Conservation (phyloP, 2,113 vertebrate species). For the Antechinus stuartii region DNA sequence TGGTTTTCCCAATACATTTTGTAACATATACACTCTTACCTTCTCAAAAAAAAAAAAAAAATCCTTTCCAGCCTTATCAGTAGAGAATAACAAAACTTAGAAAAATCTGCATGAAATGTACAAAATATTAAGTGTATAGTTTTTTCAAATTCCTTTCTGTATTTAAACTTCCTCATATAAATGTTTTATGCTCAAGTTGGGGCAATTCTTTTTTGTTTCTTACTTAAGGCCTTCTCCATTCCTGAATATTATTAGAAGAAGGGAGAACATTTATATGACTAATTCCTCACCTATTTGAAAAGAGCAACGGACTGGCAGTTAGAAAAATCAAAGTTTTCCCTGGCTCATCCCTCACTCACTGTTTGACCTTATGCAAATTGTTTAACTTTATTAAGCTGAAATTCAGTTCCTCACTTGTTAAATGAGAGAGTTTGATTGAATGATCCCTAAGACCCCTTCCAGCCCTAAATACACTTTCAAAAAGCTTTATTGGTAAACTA, state of each 20-base stretch:
- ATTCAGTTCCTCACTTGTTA: neutral
- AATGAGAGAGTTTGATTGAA: neutral
- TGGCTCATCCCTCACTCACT: neutral
- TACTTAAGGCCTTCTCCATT: neutral
- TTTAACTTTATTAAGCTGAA: neutral
- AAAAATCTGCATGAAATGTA: neutral
- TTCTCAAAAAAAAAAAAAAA: neutral
- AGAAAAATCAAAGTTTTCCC: neutral
- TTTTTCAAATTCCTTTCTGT: neutral
- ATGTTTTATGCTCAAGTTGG: neutral
- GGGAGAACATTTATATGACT: slow-evolving; percentile 27
- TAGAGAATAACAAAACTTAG: slow-evolving; percentile 32
- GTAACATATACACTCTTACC: neutral
- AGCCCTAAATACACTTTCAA: slow-evolving; percentile 45
- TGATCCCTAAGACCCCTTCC: neutral
- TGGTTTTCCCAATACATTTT: neutral
- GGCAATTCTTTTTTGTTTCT: neutral
- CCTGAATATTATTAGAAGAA: slow-evolving; percentile 1
- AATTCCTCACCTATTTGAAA: neutral
- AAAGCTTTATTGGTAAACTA: slow-evolving; percentile 37
- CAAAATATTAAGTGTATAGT: neutral
- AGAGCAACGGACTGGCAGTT: neutral
- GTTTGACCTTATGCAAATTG: neutral
- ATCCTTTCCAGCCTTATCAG: neutral
- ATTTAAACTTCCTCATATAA: neutral